A percentile compares a stretch with the other conserved stretches of the same genome.
phyloP scores from a whole-genome alignment of 2,797 vertebrate genomes.

The Merluccius polli region DNA sequence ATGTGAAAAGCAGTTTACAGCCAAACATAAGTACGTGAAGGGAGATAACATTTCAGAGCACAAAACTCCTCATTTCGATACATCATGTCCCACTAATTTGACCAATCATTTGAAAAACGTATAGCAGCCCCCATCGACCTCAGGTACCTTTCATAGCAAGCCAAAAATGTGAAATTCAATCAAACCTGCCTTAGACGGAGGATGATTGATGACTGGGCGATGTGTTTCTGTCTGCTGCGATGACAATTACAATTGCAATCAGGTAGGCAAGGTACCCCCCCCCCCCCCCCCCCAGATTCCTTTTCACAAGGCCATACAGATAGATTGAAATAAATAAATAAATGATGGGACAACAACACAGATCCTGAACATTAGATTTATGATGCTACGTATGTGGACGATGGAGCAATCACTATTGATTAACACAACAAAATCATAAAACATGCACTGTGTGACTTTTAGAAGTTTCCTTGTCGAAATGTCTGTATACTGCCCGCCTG shows the following conservation, averaged over 20 bases:
- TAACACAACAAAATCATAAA: neutral
- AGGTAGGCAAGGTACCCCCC: conserved; percentile 36
- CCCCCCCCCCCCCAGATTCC: neutral
- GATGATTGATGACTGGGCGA: conserved; percentile 63
- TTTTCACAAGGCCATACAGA: conserved; percentile 21
- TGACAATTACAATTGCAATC: conserved; percentile 63
- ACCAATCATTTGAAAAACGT: neutral
- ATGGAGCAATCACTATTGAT: neutral
- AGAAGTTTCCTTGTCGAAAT: neutral
- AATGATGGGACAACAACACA: neutral
- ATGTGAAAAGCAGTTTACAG: neutral
- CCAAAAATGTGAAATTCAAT: conserved; percentile 58
- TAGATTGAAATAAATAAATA: conserved; percentile 1
- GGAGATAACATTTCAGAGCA: neutral
- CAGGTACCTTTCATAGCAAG: conserved; percentile 45
- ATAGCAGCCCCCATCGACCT: too few relatives aligned
- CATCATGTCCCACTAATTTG: neutral
- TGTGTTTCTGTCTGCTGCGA: conserved; percentile 51
- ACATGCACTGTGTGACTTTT: neutral
- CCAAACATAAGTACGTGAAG: neutral
- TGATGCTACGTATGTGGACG: too few relatives aligned
- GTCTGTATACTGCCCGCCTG: conserved; percentile 1
- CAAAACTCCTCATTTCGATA: neutral
- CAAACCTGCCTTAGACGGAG: conserved; percentile 52
- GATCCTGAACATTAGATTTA: neutral